A percentile compares a stretch with the other conserved stretches of the same genome.
Conservation (phyloP, 1,140 invertebrate genomes). For the Nixonia krombeini region DNA sequence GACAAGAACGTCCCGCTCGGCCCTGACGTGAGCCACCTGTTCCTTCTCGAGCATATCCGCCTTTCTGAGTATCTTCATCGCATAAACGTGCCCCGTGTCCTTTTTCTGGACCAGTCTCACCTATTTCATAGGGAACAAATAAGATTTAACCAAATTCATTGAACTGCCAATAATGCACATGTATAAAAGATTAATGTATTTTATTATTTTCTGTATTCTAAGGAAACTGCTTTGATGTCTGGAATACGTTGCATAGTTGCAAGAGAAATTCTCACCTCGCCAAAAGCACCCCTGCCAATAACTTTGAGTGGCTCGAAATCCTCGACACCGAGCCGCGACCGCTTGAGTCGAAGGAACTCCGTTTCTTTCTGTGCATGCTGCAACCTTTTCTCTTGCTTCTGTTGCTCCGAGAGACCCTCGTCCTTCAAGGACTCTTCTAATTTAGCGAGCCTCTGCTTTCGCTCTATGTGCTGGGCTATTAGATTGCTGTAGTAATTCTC, state of each 20-base stretch:
- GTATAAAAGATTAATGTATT: no score
- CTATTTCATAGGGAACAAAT: no score
- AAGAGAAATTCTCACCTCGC: constrained; percentile 78
- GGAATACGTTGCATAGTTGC: no score
- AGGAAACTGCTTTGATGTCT: no score
- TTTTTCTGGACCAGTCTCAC: constrained; percentile 99
- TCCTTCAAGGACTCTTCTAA: constrained; percentile 95
- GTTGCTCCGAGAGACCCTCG: constrained; percentile 88
- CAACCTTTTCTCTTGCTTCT: constrained; percentile 89
- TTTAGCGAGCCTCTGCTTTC: constrained; percentile 94
- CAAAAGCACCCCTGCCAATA: constrained; percentile 97
- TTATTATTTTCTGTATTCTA: no score
- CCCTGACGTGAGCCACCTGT: constrained; percentile 98
- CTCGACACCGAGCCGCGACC: constrained; percentile 96
- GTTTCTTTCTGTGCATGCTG: constrained; percentile 99
- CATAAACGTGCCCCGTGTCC: constrained; percentile 99
- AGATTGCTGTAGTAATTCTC: constrained; percentile 99
- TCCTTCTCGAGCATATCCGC: constrained; percentile 99
- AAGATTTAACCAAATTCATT: no score
- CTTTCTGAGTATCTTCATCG: constrained; percentile 99
- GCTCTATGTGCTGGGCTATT: constrained; percentile 96
- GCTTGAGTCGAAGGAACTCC: constrained; percentile 95
- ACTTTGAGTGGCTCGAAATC: constrained; percentile 99
- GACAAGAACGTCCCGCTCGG: constrained; percentile 97
- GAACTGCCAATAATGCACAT: no score